These are phyloP conservation scores for Arnoldichthys spilopterus DNA, from an alignment of 2,797 vertebrate genomes.

Conservation along the genomic window DNA sequence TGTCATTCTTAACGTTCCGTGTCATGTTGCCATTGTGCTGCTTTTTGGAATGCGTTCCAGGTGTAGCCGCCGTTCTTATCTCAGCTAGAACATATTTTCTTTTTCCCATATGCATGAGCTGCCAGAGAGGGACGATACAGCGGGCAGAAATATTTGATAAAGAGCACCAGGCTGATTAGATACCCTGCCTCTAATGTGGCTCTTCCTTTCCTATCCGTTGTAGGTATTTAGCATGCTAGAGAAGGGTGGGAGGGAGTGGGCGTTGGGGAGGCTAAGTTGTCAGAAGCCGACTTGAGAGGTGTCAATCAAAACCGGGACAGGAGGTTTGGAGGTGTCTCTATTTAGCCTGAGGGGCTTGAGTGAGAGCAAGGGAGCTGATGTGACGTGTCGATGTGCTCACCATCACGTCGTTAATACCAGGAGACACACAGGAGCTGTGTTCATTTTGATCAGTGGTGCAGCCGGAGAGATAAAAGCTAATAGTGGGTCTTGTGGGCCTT, in stretches of 20 bases:
- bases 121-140: constrained; percentile 29
- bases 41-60: constrained; percentile 46
- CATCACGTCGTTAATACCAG: constrained; percentile 60
- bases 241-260: constrained; percentile 23
- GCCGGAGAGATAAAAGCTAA: constrained; percentile 45
- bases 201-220: constrained; percentile 37
- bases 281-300: constrained; percentile 52
- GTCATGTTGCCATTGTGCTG: constrained; percentile 51
- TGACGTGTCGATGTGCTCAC: constrained; percentile 64
- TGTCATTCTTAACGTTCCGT: constrained; percentile 38
- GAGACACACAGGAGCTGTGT: constrained; percentile 56
- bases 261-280: constrained; percentile 32
- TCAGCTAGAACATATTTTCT: constrained; percentile 47
- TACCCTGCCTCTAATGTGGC: constrained; percentile 43
- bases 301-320: constrained; percentile 54
- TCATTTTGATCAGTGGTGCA: constrained; percentile 50
- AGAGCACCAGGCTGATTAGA: constrained; percentile 47
- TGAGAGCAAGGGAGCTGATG: constrained; percentile 51
- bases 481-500: constrained; percentile 37
- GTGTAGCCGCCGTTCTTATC: constrained; percentile 52
- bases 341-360: constrained; percentile 60
- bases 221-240: constrained; percentile 52
- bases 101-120: constrained; percentile 61
- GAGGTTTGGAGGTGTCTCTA: constrained; percentile 55
- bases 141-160: constrained; percentile 46